phyloP scores from a whole-genome alignment of 2,113 vertebrate species.

The Festucalex cinctus region DNA sequence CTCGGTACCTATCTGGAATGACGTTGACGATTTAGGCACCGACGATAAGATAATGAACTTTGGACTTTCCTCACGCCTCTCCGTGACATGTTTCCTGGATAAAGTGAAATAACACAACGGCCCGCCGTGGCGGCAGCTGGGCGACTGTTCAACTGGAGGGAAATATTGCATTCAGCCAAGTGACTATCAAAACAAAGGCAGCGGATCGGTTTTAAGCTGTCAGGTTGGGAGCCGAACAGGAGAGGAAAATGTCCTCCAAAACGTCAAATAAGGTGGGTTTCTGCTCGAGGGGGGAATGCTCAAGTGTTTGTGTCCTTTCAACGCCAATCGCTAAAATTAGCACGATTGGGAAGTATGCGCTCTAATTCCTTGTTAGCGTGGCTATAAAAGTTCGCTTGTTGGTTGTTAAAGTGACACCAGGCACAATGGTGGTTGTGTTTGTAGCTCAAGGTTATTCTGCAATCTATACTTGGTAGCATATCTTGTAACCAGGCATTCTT shows the following conservation, averaged over 20 bases:
- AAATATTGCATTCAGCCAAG: constrained; percentile 49
- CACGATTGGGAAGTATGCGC: background rate
- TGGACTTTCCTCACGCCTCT: constrained; percentile 65
- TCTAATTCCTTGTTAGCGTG: constrained; percentile 1
- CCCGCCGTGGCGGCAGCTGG: constrained; percentile 77
- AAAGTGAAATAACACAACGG: constrained; percentile 68
- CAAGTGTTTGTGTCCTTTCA: constrained; percentile 10
- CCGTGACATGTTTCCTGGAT: constrained; percentile 71
- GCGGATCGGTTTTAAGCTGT: constrained; percentile 50
- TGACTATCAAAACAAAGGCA: constrained; percentile 46
- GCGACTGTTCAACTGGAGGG: constrained; percentile 56
- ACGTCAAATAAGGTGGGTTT: constrained; percentile 81
- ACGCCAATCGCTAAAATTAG: constrained; percentile 1
- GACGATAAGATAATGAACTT: constrained; percentile 75
- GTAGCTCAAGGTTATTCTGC: constrained; percentile 25
- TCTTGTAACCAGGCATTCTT: constrained; percentile 7
- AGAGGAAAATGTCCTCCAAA: constrained; percentile 88
- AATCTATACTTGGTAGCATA: constrained; percentile 22
- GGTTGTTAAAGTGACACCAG: constrained; percentile 9
- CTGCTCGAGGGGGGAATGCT: constrained; percentile 20
- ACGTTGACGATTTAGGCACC: constrained; percentile 22
- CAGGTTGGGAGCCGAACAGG: constrained; percentile 53
- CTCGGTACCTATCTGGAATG: constrained; percentile 35
- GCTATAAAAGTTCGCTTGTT: constrained; percentile 8
- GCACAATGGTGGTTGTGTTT: constrained; percentile 7